phyloP scores from a whole-genome alignment of 2,113 vertebrate genomes.

The Gallinago jamesoni region DNA sequence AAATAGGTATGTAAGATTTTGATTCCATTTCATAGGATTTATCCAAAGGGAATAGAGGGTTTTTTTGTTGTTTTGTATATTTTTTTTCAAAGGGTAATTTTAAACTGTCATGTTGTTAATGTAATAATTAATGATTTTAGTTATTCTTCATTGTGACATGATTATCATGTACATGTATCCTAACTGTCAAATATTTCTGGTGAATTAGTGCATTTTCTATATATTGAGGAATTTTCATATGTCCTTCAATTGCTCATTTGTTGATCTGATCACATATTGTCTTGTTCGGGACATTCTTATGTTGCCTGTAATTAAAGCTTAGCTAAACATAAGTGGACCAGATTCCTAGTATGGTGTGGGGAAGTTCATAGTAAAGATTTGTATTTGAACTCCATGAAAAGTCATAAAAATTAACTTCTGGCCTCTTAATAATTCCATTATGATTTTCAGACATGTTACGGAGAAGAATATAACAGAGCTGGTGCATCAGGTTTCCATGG shows the following conservation, averaged over 20 bases:
- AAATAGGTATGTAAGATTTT: slow-evolving; percentile 80
- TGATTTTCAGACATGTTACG: slow-evolving; percentile 79
- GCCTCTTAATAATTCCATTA: slow-evolving; percentile 17
- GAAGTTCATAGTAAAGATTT: not conserved
- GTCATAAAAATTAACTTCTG: not conserved
- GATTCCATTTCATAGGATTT: not conserved
- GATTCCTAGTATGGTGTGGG: not conserved
- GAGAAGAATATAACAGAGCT: slow-evolving; percentile 93
- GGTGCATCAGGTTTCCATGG: slow-evolving; percentile 96
- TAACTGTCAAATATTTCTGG: not conserved
- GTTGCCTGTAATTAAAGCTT: not conserved
- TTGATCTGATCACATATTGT: not conserved
- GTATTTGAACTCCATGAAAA: not conserved
- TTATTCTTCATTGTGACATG: not conserved
- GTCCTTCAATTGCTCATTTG: not conserved
- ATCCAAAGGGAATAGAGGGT: not conserved
- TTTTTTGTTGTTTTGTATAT: not conserved
- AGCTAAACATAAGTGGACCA: not conserved
- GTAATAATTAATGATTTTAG: not conserved
- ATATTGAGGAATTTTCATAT: not conserved
- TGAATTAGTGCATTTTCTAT: not conserved
- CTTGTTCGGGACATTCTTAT: not conserved
- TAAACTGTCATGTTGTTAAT: not conserved
- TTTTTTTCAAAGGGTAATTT: not conserved
- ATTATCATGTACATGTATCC: not conserved